Evolutionary conservation across 2,888 invertebrate species (phyloP).

Genomic region (Archips crataeganus): DNA sequence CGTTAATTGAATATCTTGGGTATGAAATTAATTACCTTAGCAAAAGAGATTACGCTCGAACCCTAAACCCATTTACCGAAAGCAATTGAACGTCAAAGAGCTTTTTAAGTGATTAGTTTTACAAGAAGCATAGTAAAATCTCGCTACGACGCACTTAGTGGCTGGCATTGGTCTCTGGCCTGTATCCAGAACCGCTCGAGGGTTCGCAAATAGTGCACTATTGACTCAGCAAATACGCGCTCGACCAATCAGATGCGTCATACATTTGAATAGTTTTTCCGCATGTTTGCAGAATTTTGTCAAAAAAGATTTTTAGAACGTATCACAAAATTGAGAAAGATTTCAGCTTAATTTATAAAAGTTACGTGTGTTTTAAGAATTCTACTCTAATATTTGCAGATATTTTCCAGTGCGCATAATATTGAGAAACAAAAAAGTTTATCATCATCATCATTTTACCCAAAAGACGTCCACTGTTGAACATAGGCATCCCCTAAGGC

Average conservation of each 20-base stretch:
- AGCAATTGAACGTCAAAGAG: constrained; percentile 45
- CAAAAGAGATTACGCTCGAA: constrained; percentile 6
- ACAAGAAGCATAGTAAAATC: constrained; percentile 50
- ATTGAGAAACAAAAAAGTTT: neutral
- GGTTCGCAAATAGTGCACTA: constrained; percentile 44
- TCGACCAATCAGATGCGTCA: constrained; percentile 33
- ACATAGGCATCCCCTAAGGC: no score
- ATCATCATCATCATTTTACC: no score
- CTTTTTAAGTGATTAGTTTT: constrained; percentile 55
- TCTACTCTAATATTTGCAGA: neutral
- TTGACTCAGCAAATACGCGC: constrained; percentile 42
- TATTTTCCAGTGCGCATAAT: no score
- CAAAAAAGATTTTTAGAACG: constrained; percentile 25
- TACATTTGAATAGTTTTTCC: constrained; percentile 18
- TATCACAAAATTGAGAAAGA: neutral
- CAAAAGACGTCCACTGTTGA: no score
- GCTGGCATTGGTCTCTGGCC: constrained; percentile 46
- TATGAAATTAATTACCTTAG: constrained; percentile 3
- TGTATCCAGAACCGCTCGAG: constrained; percentile 42
- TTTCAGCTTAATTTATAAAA: neutral
- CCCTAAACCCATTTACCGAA: constrained; percentile 26
- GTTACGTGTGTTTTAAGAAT: neutral
- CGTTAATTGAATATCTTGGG: constrained; percentile 10
- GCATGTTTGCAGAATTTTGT: constrained; percentile 25
- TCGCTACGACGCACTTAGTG: constrained; percentile 45